Evolutionary conservation across 2,888 invertebrate genomes (phyloP).

Genomic region (Hololepta plana): DNA sequence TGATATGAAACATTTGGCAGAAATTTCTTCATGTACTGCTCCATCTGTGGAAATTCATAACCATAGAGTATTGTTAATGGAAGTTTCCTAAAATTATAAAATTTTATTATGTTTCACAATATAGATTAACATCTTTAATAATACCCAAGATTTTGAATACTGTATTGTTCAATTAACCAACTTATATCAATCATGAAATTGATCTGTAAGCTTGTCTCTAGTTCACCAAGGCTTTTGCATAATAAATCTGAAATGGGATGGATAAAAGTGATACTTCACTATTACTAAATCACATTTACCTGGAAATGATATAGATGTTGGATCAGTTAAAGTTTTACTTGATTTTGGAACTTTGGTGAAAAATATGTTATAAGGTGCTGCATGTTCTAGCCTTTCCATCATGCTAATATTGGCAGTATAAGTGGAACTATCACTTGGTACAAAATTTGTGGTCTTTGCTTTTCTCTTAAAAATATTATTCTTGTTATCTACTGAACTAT

Average conservation of each 20-base stretch:
- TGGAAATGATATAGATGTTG: slow-evolving; percentile 49
- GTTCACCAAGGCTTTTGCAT: slow-evolving; percentile 55
- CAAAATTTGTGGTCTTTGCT: slow-evolving; percentile 10
- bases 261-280: slow-evolving; percentile 5
- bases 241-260: slow-evolving; percentile 46
- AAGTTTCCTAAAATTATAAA: slow-evolving; percentile 34
- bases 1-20: slow-evolving; percentile 45
- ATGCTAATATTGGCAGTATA: no score
- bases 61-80: slow-evolving; percentile 64
- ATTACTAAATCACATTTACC: no score
- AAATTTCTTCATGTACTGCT: slow-evolving; percentile 31
- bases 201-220: slow-evolving; percentile 64
- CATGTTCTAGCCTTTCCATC: slow-evolving; percentile 43
- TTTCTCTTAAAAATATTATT: slow-evolving; percentile 6
- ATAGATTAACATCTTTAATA: slow-evolving; percentile 4
- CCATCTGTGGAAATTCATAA: slow-evolving; percentile 34
- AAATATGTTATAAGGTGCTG: slow-evolving; percentile 58
- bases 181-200: slow-evolving; percentile 86
- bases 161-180: slow-evolving; percentile 75
- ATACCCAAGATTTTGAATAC: slow-evolving; percentile 5
- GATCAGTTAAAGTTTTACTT: slow-evolving; percentile 41
- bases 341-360: slow-evolving; percentile 52
- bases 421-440: no score
- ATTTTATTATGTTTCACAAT: slow-evolving; percentile 1
- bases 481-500: not conserved